Percentiles rank a stretch among this genome's conserved stretches.
Conservation (phyloP, 2,888 invertebrate species). For the Galeopsomyia nigrocyanea region DNA sequence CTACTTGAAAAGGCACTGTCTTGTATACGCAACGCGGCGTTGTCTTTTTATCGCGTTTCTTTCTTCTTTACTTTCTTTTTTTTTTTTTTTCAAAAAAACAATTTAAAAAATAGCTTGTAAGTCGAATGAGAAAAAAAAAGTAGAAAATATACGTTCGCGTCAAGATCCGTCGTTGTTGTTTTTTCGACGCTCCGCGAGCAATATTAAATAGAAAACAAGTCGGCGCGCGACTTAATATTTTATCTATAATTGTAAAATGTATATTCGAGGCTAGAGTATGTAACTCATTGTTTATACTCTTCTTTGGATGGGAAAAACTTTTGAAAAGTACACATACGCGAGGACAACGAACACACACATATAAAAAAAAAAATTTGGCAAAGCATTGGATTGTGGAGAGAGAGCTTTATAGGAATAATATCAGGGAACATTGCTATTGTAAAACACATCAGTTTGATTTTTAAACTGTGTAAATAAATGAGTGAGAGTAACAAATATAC, state of each 20-base stretch:
- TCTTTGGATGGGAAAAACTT: slow-evolving; percentile 20
- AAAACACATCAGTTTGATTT: no score
- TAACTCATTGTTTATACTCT: slow-evolving; percentile 32
- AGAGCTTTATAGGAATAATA: no score
- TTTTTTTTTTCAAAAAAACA: no score
- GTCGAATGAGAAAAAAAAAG: slow-evolving; percentile 27
- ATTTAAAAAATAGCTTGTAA: slow-evolving; percentile 31
- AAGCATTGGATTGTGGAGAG: slow-evolving; percentile 5
- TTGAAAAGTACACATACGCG: no score
- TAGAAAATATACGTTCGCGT: slow-evolving; percentile 27
- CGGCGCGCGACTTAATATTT: background rate
- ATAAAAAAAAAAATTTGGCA: no score
- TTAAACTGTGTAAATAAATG: slow-evolving; percentile 15
- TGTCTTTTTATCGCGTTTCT: no score
- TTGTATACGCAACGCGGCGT: no score
- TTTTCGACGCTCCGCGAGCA: slow-evolving; percentile 18
- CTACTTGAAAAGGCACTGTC: no score
- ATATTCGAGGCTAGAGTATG: slow-evolving; percentile 38
- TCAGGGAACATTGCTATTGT: no score
- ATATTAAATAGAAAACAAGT: slow-evolving; percentile 6
- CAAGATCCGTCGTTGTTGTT: background rate
- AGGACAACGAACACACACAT: no score
- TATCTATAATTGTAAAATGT: slow-evolving; percentile 22
- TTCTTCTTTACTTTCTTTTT: no score
- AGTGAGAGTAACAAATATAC: slow-evolving; percentile 31